Evolutionary conservation across 2,797 vertebrate genomes (phyloP), one percentile per base, ranked within the genome.

Genomic region (Lutjanus argentimaculatus): DNA sequence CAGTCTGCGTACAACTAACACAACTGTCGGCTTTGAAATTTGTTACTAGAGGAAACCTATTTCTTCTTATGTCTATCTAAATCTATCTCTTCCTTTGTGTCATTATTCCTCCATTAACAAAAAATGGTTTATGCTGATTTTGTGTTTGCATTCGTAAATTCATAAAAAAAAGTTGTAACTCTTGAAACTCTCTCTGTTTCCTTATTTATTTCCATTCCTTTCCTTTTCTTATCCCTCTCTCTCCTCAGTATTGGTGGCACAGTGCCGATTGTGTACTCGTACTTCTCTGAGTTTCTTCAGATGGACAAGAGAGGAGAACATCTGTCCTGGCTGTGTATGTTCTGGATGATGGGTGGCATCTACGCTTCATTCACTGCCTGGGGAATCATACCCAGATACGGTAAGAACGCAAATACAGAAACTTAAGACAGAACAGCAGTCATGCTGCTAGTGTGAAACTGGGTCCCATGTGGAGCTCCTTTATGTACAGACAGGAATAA

Each of bases 321-420:
- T 90, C 96, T 99, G 77, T 99, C 98, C 75, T 99, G 98, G 98
- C 91, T 99, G 59, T 98, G 98, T 75, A 99, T 99, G 97, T 99
- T 99, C 93, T 99, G 98, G 98, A 99, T 99, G 98, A 96, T 98
- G 0, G 98, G 98, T 13, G 98, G 97, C 11, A 96, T 99, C 91
- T 99, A 97, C 1, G 98, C 98, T 0, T 98, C 98, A 3, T 96
- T 97, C 80, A 98, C 97, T 72, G 98, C 98, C 83, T 99, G 98
- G 98, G 97, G 96, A 90, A 97, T 99, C 93, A 99, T 99, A 75
- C 98, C 98, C 3, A 97, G 97, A 91, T 99, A 99, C 0, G 98
- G 98, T 99, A 95, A 93, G 72, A 62, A 57, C 42, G 15, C 4
- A 19, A 43, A 13, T 19, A 56, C 5, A 7, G n/a, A 3, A 7